These are phyloP conservation scores for Oreochromis spilurus DNA, from an alignment of 2,113 vertebrate species.

Conservation along the genomic window DNA sequence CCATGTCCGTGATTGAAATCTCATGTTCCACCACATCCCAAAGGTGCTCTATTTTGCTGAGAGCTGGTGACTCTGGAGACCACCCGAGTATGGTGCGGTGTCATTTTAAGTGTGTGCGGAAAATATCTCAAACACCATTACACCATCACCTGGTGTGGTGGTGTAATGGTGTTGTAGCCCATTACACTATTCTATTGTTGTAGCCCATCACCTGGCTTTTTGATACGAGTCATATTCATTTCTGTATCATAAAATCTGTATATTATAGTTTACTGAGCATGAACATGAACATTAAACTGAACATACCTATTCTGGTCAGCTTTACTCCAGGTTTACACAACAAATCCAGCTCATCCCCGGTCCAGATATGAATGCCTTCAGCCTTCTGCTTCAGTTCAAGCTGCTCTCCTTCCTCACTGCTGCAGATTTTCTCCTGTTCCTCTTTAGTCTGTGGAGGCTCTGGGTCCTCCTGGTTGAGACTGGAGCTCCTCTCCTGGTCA, in stretches of 20 bases:
- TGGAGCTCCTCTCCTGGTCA: too few relatives aligned
- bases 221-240: background rate
- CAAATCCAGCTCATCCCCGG: background rate
- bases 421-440: background rate
- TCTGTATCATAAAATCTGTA: background rate
- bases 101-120: background rate
- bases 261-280: background rate
- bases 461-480: too few relatives aligned
- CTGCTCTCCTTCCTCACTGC: background rate
- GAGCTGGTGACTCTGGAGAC: background rate
- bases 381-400: background rate
- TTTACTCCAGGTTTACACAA: rapidly evolving
- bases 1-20: rapidly evolving
- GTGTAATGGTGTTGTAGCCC: background rate
- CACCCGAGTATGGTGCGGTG: rapidly evolving
- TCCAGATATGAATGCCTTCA: background rate
- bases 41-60: rapidly evolving
- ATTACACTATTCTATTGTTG: rapidly evolving
- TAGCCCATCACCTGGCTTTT: background rate
- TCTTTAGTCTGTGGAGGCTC: background rate
- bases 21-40: background rate
- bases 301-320: background rate
- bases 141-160: background rate
- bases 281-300: background rate
- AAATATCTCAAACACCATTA: background rate